These are phyloP conservation scores for Maniola hyperantus DNA, from an alignment of 2,888 invertebrate genomes.

Conservation along the genomic window DNA sequence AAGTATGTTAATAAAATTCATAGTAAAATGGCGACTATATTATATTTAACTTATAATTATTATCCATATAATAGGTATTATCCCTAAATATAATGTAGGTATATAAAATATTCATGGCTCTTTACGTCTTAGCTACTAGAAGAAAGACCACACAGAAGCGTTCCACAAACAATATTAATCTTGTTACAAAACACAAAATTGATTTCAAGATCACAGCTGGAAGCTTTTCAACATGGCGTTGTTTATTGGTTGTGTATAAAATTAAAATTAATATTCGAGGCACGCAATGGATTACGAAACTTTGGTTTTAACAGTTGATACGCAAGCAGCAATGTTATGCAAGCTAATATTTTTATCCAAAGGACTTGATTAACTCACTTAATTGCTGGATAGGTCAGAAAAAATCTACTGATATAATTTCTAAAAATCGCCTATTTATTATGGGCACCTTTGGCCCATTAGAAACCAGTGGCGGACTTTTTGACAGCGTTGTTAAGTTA, in stretches of 20 bases:
- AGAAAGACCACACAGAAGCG: constrained; percentile 31
- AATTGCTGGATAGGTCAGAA: not conserved
- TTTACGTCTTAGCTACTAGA: not conserved
- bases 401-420: too few species aligned
- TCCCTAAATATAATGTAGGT: not conserved
- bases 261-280: constrained; percentile 29
- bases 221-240: constrained; percentile 12
- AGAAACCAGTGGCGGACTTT: too few species aligned
- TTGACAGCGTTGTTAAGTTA: too few species aligned
- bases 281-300: constrained; percentile 8
- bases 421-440: too few species aligned
- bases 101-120: not conserved
- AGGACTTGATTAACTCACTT: not conserved
- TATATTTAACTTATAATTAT: too few species aligned
- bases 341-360: not conserved
- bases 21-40: too few species aligned
- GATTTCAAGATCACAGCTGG: constrained; percentile 34
- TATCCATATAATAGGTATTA: too few species aligned
- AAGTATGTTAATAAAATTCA: too few species aligned
- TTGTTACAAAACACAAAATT: constrained; percentile 30
- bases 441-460: too few species aligned
- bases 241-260: constrained; percentile 23
- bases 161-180: constrained; percentile 26
- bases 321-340: not conserved
- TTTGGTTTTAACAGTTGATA: constrained; percentile 9